phyloP scores from a whole-genome alignment of 2,888 invertebrate species.

The Hydriomena furcata region DNA sequence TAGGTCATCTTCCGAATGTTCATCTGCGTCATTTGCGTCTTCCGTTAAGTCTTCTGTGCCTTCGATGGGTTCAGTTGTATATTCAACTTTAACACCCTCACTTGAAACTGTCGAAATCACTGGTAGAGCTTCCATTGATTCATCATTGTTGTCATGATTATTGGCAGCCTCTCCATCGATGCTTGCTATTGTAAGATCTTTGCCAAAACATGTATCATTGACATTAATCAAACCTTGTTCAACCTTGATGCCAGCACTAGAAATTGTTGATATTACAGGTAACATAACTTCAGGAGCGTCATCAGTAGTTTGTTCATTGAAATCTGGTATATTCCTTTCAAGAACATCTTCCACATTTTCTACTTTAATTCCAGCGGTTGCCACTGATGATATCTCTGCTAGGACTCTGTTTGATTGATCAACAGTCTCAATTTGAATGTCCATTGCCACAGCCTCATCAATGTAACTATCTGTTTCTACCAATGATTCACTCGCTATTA shows the following conservation, averaged over 20 bases:
- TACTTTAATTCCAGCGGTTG: slow-evolving; percentile 17
- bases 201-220: neutral
- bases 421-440: neutral
- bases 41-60: neutral
- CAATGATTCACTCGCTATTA: neutral
- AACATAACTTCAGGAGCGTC: neutral
- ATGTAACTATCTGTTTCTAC: neutral
- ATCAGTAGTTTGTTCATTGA: neutral
- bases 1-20: neutral
- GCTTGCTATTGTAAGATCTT: neutral
- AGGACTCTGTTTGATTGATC: neutral
- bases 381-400: slow-evolving; percentile 14
- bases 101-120: slow-evolving; percentile 17
- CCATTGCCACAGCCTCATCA: neutral
- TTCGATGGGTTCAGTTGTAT: neutral
- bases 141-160: neutral
- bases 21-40: neutral
- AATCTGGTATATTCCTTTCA: neutral
- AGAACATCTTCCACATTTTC: slow-evolving; percentile 16
- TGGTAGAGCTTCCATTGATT: slow-evolving; percentile 4
- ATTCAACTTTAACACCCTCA: slow-evolving; percentile 19
- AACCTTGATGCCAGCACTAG: slow-evolving; percentile 11
- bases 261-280: slow-evolving; percentile 22
- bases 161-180: neutral
- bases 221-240: slow-evolving; percentile 7